Base-by-base conservation (phyloP, 2,797 vertebrate genomes). In the Hydrocynus forskahlii region DNA sequence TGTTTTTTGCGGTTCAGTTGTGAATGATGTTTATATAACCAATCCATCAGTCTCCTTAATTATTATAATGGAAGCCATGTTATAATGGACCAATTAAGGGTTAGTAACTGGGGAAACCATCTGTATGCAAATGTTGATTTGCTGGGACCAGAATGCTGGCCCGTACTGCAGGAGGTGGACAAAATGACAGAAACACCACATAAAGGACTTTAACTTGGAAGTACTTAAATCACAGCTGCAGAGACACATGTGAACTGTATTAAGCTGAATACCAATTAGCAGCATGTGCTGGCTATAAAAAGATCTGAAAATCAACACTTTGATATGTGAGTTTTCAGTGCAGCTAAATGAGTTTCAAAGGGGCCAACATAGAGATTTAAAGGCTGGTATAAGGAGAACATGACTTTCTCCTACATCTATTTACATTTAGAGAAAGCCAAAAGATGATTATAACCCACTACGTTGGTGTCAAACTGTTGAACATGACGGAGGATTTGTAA, bases 101-200 rank as follows among this genome's bases (percentile, higher is more conserved):
- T 55, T 25, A 68, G 3, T 23, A 35, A 54, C 29, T 7, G 4
- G 50, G 69, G 14, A 35, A 54, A 55, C 54, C 55, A 6, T 4
- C 21, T 50, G 68, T 29, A n/a, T 73, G 16, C 55, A 21, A 43
- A 38, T 59, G 17, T 13, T 16, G 8, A 38, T 35, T 55, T 55
- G 17, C 19, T 73, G 50, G 29, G 70, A 25, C 7, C 25, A 43
- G 19, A 14, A 45, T 40, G n/a, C 17, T 54, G 17, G 19, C 29
- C 29, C 5, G 35, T 48, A 25, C 75, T 21, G n/a, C 80, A 63
- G 74, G 67, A 76, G 13, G 35, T 71, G 75, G 75, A 78, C 59
- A 72, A 23, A 82, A 78, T 57, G 67, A 45, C 14, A 13, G 54
- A 60, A 78, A 72, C 67, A 0, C 17, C 57, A 77, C 35, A 25